Evolutionary conservation across 2,797 vertebrate species (phyloP).

Genomic region (Mastacembelus armatus): DNA sequence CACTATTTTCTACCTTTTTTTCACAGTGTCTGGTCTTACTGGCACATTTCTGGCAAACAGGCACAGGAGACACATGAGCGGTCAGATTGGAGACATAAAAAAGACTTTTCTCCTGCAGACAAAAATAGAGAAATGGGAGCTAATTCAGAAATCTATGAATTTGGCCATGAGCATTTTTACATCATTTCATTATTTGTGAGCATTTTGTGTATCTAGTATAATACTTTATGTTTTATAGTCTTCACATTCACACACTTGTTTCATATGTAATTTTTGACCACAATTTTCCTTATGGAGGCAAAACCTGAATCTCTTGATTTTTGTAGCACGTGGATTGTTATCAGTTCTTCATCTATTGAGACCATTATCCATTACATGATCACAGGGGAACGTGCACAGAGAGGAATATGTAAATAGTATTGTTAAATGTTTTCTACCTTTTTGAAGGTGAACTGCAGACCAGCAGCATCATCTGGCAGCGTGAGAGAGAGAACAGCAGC

Average conservation of each 20-base stretch:
- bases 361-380: no score
- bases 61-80: constrained; percentile 71
- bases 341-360: no score
- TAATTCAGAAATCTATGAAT: background rate
- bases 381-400: background rate
- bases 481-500: constrained; percentile 80
- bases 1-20: no score
- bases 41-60: constrained; percentile 77
- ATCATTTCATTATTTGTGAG: background rate
- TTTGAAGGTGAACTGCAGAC: constrained; percentile 85
- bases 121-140: background rate
- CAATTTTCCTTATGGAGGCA: no score
- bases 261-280: no score
- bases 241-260: no score
- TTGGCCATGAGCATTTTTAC: background rate
- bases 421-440: constrained; percentile 80
- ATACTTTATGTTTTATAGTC: no score
- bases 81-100: constrained; percentile 81
- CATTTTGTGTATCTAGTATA: no score
- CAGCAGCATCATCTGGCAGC: constrained; percentile 74
- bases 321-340: no score
- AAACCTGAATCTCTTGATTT: no score
- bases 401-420: background rate
- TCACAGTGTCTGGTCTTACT: constrained; percentile 52
- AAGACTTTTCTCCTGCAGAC: constrained; percentile 65